Base-by-base conservation (phyloP, 2,113 vertebrate species). In the Oreochromis spilurus region DNA sequence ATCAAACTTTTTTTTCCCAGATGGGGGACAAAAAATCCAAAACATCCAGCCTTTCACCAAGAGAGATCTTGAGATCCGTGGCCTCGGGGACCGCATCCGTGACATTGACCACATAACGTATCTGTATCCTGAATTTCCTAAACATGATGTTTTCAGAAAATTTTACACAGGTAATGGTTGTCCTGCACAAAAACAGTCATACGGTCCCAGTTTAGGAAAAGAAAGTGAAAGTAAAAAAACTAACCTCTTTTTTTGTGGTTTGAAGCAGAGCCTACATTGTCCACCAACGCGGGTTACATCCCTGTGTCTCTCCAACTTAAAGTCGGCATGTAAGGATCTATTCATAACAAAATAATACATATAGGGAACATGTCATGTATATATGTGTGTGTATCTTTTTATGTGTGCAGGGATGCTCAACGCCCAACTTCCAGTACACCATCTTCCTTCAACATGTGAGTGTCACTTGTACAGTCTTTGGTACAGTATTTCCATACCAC, bases 21-120 rank as follows among this genome's bases (percentile, higher is more conserved):
- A 88, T 96, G 98, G 98, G 16, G 95, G 96, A 85, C 94, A 97
- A 89, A 97, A 97, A 91, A 97, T 99, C 84, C 97, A 98, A 94
- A 99, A 99, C 87, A 99, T 99, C 88, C 97, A 98, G 88, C 98
- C 98, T 6, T 99, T 99, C 93, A 97, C 97, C 7, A 98, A 97
- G 88, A 98, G 97, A 95, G 97, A 99, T 86, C 92, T 99, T 79
- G 97, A 98, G 85, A 98, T 98, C 85, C 97, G 97, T 2, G 97
- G 97, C 31, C 97, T 99, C 1, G 98, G 97, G 0, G 97, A 99
- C 91, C 97, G 97, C 21, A 98, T 99, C 92, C 96, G 96, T 3
- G 98, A 99, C 92, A 97, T 99, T 40, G 92, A 26, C 43, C 95
- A 97, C 91, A 97, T 99, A 50, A 96, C 95, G 7, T 94, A 95